Evolutionary conservation across 2,797 vertebrate genomes (phyloP).

Genomic region (Eupleurogrammus muticus): DNA sequence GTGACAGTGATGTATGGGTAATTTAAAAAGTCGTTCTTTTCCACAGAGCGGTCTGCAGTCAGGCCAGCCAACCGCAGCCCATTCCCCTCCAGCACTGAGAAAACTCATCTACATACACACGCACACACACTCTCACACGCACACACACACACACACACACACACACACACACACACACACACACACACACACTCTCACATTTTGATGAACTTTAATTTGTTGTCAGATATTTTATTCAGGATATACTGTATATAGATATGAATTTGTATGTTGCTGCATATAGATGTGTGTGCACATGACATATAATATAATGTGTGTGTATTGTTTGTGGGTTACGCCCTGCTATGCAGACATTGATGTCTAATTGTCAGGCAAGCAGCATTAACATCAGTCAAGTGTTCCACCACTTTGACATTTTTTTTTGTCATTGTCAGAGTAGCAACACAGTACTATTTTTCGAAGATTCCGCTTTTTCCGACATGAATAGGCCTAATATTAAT

Average conservation of each 20-base stretch:
- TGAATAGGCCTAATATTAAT: too few species aligned
- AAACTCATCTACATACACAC: slow-evolving; percentile 81
- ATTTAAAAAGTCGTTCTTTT: slow-evolving; percentile 87
- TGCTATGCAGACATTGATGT: too few species aligned
- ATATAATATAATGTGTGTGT: too few species aligned
- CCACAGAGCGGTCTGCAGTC: slow-evolving; percentile 80
- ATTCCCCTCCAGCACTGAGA: slow-evolving; percentile 73
- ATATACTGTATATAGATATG: not conserved
- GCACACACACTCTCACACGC: slow-evolving; percentile 7
- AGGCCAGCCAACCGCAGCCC: slow-evolving; percentile 81
- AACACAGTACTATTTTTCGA: too few species aligned
- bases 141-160: slow-evolving; percentile 43
- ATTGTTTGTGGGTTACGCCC: too few species aligned
- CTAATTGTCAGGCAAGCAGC: too few species aligned
- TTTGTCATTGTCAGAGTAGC: too few species aligned
- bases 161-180: slow-evolving; percentile 29
- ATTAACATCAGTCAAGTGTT: too few species aligned
- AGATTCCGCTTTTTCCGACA: too few species aligned
- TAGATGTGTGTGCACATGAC: too few species aligned
- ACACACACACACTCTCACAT: slow-evolving; percentile 15
- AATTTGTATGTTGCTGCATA: too few species aligned
- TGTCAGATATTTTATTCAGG: not conserved
- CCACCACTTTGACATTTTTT: too few species aligned
- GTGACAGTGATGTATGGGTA: slow-evolving; percentile 87
- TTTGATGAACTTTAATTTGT: slow-evolving; percentile 9